Conservation (phyloP, 2,113 vertebrate species). For the Elgaria multicarinata region DNA sequence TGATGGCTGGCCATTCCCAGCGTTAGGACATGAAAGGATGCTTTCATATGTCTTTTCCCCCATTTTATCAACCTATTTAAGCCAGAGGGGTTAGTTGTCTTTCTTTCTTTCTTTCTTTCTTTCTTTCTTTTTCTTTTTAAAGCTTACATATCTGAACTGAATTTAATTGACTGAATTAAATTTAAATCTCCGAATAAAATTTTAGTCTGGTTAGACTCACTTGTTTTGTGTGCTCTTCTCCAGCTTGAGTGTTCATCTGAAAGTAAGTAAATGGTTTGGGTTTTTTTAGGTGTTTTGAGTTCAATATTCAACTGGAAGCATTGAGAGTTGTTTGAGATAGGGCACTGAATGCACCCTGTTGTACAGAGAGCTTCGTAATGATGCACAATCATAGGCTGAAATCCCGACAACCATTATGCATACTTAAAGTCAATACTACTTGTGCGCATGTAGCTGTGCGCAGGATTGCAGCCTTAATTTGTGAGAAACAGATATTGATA, state of each 20-base stretch:
- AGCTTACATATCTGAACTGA: not conserved
- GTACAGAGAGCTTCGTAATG: not conserved
- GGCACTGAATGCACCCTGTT: not conserved
- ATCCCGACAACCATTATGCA: not conserved
- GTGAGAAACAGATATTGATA: slow-evolving; percentile 20
- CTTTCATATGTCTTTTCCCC: no score
- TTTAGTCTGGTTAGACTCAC: not conserved
- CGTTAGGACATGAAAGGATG: not conserved
- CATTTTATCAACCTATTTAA: not conserved
- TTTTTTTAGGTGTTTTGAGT: not conserved
- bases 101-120: not conserved
- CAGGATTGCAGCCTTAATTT: slow-evolving; percentile 10
- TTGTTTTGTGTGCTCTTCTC: not conserved
- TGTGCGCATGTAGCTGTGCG: no score
- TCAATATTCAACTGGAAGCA: not conserved
- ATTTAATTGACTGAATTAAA: not conserved
- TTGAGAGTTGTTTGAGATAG: not conserved
- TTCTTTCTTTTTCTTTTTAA: no score
- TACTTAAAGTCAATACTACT: slow-evolving; percentile 3
- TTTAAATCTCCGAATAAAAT: no score
- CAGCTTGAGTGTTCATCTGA: not conserved
- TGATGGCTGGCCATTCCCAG: not conserved
- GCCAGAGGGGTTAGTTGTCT: not conserved
- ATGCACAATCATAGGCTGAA: not conserved
- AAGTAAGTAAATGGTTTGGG: not conserved